Evolutionary conservation across 2,113 vertebrate species (phyloP).

Genomic region (Paramisgurnus dabryanus): DNA sequence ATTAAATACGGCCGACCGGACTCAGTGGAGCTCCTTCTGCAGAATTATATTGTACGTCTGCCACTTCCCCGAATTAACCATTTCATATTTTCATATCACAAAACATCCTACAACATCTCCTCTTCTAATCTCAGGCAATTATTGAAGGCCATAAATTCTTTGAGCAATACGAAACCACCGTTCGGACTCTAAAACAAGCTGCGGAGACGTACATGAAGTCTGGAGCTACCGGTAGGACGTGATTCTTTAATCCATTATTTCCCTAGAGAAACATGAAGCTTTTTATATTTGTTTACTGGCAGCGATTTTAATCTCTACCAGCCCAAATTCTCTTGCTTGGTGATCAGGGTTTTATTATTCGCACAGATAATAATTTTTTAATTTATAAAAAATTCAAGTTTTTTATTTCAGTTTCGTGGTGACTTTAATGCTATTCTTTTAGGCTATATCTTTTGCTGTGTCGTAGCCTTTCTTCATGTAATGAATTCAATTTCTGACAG

Average conservation of each 20-base stretch:
- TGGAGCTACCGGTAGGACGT: conserved; percentile 86
- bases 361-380: too few species aligned
- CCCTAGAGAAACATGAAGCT: conserved; percentile 8
- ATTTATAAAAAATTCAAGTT: too few species aligned
- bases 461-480: too few species aligned
- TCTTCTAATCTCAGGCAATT: conserved; percentile 78
- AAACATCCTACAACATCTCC: background rate
- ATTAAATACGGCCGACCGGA: conserved; percentile 96
- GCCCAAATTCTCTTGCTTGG: background rate
- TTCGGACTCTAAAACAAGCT: conserved; percentile 85
- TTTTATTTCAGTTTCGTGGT: too few species aligned
- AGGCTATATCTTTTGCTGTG: too few species aligned
- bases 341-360: background rate
- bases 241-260: background rate
- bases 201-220: conserved; percentile 91
- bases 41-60: conserved; percentile 89
- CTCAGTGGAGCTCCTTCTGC: conserved; percentile 90
- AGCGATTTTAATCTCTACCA: background rate
- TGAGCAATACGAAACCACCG: conserved; percentile 93
- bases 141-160: conserved; percentile 95
- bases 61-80: background rate
- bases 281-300: conserved; percentile 8
- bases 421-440: too few species aligned
- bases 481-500: conserved; percentile 64
- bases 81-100: background rate